Base-by-base conservation (phyloP, 2,113 vertebrate species). In the Bombycilla garrulus region DNA sequence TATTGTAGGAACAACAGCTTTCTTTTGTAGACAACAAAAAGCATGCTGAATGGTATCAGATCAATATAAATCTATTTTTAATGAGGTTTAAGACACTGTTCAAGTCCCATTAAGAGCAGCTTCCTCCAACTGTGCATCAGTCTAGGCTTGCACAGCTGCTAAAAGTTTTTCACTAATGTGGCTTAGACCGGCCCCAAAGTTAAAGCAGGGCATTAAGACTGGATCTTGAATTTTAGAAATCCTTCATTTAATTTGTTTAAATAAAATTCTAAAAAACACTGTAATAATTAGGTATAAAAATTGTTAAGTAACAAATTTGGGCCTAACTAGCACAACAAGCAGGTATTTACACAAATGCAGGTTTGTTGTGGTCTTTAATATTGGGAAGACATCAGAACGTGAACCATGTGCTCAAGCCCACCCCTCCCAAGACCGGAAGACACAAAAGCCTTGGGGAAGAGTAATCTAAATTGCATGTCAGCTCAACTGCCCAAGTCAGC, bases 1-100 rank as follows among this genome's bases (percentile, higher is more conserved):
- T 96, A 93, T 66, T 80, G 50, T 81, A 90, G 50, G 58, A 88
- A 88, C 88, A 96, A 89, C 69, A 65, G 17, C 61, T 77, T 85
- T 79, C 57, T 90, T 83, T 51, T 88, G 51, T 29, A 77, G 87
- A 92, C 90, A 93, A 91, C 64, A 82, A 67, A 91, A 90, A 81
- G 72, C 90, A 93, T 96, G 95, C 96, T 66, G 89, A 88, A 77
- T 78, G 67, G 48, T 90, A 90, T 70, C 66, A 86, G 71, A 67
- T 72, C 90, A 73, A 58, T 86, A 93, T 25, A 86, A 90, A 95
- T 81, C 82, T 93, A 83, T 83, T 94, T 92, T 83, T 92, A 66
- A 93, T 54, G 72, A 94, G 60, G 78, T 87, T 93, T 73, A 81
- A 74, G 56, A 93, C 85, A 91, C 53, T 45, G 53, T 82, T 93